These are phyloP conservation scores for Triplophysa siluroides DNA, from an alignment of 2,113 vertebrate species.

Conservation along the genomic window DNA sequence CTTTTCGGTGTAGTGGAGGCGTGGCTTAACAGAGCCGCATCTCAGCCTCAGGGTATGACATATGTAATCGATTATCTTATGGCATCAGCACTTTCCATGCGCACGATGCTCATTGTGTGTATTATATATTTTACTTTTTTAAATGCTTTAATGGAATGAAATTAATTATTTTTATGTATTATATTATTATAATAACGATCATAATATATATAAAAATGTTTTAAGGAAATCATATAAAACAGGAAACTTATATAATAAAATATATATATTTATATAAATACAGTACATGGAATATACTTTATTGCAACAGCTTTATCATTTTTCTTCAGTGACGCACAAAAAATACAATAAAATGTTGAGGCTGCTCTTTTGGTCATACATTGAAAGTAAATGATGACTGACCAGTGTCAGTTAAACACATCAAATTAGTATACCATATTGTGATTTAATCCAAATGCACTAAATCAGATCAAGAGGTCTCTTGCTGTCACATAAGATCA, in stretches of 20 bases:
- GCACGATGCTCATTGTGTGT: neutral
- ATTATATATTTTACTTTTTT: neutral
- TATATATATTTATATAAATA: too few species aligned
- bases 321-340: neutral
- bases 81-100: conserved; percentile 5
- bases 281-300: too few species aligned
- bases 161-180: too few species aligned
- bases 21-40: conserved; percentile 1
- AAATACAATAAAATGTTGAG: too few species aligned
- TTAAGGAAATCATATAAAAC: too few species aligned
- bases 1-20: neutral
- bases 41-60: neutral
- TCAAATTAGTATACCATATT: neutral
- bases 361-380: too few species aligned
- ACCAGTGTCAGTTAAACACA: too few species aligned
- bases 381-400: too few species aligned
- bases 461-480: conserved; percentile 45
- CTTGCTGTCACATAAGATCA: conserved; percentile 48
- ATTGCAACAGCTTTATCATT: too few species aligned
- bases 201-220: neutral
- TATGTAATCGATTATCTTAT: conserved; percentile 7
- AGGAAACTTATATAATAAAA: too few species aligned
- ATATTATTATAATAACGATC: too few species aligned
- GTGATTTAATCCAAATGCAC: conserved; percentile 43
- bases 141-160: too few species aligned